These are phyloP conservation scores for Coleophora deauratella DNA, from an alignment of 2,888 invertebrate genomes.

Conservation along the genomic window DNA sequence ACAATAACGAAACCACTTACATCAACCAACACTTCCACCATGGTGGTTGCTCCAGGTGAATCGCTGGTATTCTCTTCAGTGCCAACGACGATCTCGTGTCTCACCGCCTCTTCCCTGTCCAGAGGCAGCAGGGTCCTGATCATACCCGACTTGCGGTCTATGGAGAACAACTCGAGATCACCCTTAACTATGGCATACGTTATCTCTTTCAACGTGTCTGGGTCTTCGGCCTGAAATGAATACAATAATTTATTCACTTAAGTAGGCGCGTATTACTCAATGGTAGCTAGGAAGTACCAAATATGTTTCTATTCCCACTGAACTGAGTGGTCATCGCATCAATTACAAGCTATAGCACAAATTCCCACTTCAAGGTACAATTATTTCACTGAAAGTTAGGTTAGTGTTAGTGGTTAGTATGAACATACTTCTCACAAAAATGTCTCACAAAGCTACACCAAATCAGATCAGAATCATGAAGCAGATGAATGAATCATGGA, in stretches of 20 bases:
- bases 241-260: conserved; percentile 1
- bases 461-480: no score
- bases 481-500: no score
- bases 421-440: no score
- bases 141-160: conserved; percentile 86
- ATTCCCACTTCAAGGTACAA: no score
- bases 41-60: conserved; percentile 81
- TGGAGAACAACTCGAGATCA: conserved; percentile 85
- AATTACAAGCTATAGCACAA: no score
- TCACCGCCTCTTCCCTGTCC: conserved; percentile 84
- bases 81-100: conserved; percentile 84
- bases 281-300: no score
- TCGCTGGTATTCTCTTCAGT: conserved; percentile 87
- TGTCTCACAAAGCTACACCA: no score
- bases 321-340: no score
- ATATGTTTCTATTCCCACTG: no score
- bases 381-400: no score
- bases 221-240: conserved; percentile 83
- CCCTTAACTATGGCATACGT: conserved; percentile 90
- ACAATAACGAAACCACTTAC: conserved; percentile 44
- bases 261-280: no score
- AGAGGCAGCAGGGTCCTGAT: conserved; percentile 84
- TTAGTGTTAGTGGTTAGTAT: no score
- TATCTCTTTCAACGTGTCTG: conserved; percentile 85
- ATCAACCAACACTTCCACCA: conserved; percentile 81